These are phyloP conservation scores for Mesoclemmys tuberculata DNA, from an alignment of 2,113 vertebrate genomes.

Conservation along the genomic window DNA sequence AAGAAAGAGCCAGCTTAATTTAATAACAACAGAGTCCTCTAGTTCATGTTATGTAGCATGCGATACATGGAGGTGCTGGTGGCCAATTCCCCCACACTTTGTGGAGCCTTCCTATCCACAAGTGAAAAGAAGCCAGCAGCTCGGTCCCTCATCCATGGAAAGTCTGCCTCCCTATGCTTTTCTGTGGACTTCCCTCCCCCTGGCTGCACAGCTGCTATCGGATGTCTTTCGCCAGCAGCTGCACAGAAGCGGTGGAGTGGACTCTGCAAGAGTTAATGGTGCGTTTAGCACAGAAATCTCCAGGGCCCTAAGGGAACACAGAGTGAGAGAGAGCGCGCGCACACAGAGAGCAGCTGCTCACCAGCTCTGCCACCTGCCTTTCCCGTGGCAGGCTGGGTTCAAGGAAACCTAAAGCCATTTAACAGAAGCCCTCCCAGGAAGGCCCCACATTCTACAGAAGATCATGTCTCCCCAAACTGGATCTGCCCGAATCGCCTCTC, in stretches of 20 bases:
- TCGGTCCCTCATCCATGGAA: background rate
- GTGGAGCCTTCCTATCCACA: too few species aligned
- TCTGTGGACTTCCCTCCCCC: background rate
- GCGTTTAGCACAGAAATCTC: background rate
- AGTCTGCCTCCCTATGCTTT: background rate
- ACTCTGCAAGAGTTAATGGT: background rate
- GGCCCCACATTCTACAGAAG: background rate
- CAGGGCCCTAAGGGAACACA: background rate
- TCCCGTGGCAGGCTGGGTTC: background rate
- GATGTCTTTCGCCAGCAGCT: background rate
- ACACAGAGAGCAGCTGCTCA: background rate
- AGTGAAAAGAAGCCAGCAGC: background rate
- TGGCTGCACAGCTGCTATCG: background rate
- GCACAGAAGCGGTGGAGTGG: background rate
- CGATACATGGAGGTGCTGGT: background rate
- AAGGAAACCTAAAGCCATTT: background rate
- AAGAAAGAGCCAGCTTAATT: background rate
- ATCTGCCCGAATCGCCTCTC: too few species aligned
- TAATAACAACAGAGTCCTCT: background rate
- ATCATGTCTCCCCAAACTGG: too few species aligned
- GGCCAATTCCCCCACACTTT: too few species aligned
- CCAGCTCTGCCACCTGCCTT: background rate
- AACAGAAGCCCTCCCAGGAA: background rate
- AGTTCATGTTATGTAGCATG: background rate
- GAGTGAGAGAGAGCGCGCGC: background rate